Evolutionary conservation across 2,797 vertebrate species (phyloP), one percentile per base, ranked within the genome.

Genomic region (Macroramphosus scolopax): DNA sequence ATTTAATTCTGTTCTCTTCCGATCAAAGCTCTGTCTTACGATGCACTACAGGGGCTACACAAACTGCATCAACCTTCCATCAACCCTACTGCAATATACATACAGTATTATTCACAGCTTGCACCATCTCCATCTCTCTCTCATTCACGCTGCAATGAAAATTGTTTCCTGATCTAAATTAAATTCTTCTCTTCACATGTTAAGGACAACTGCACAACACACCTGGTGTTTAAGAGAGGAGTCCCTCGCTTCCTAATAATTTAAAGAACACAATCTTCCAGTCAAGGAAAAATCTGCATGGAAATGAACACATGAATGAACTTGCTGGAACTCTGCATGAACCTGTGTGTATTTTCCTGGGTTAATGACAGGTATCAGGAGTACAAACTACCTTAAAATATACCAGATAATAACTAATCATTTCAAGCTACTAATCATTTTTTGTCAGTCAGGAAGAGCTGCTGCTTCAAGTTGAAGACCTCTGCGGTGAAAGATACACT

Each of bases 1-100:
- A 81, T 80, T 84, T 86, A 84, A 83, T 85, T 82, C 73, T 68
- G 58, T 64, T 79, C 74, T 83, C 72, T 77, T 71, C 73, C 81
- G 77, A 87, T 85, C 72, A 77, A 56, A 51, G 51, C 49, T 52
- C 30, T 62, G 63, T 80, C 77, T 77, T 51, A 34, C 52, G 61
- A 29, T 55, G 51, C 53, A 56, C 53, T 13, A 2, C 17, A 17
- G 63, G 45, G 54, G 65, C 64, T 26, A 33, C 53, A 58, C 72
- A 78, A 52, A 71, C 47, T 68, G 63, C 50, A 70, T 64, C 63
- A 77, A 62, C 58, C 59, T 53, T 44, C 56, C 5, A 17, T 42
- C 15, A 54, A 55, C 44, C 44, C 31, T 32, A 35, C 44, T 56
- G 42, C 59, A 64, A 53, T 30, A 51, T 29, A 12, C 16, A 51